Base-by-base conservation (phyloP, 2,113 vertebrate genomes). In the Prunella himalayana region DNA sequence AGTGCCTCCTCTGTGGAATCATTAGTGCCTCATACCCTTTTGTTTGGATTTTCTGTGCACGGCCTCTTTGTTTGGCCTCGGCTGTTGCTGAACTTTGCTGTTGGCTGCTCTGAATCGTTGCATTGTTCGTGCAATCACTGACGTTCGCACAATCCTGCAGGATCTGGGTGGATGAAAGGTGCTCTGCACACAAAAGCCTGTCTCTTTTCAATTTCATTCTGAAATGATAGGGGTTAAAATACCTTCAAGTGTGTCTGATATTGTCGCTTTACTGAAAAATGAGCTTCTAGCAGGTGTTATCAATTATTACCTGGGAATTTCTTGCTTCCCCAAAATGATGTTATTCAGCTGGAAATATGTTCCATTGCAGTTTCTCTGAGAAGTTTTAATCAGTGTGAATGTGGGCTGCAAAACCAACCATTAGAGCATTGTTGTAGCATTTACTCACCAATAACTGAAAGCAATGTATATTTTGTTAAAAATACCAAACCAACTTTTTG, bases 41-140 rank as follows among this genome's bases (percentile, higher is more conserved):
- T 94, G 79, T 92, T 83, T 92, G 69, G 65, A 84, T 86, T 90
- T 96, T 75, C 49, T 81, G 14, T 78, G 44, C 15, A 14, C 0
- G 0, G 64, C 15, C 0, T 2, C 69, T 94, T 95, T 94, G 86
- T 88, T 94, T 30, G 51, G 47, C 44, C 76, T 83, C 49, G 47
- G 93, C 85, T 96, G 71, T 45, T 81, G 87, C 70, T 90, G 79
- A 88, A 93, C 94, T 93, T 92, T 83, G 49, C 92, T 75, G 41
- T 88, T 88, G 88, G 76, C 72, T 86, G 56, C 68, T 18, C 56
- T 60, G 95, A 92, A 96, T 92, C 28, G 24, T 23, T 8, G 54
- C 82, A 78, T 83, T 78, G 79, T 90, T 94, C 61, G 1, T n/a
- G 61, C 79, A 81, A 35, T 72, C 77, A 11, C 70, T 83, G 56